Evolutionary conservation across 2,888 invertebrate genomes (phyloP).

Genomic region (Lapara coniferarum): DNA sequence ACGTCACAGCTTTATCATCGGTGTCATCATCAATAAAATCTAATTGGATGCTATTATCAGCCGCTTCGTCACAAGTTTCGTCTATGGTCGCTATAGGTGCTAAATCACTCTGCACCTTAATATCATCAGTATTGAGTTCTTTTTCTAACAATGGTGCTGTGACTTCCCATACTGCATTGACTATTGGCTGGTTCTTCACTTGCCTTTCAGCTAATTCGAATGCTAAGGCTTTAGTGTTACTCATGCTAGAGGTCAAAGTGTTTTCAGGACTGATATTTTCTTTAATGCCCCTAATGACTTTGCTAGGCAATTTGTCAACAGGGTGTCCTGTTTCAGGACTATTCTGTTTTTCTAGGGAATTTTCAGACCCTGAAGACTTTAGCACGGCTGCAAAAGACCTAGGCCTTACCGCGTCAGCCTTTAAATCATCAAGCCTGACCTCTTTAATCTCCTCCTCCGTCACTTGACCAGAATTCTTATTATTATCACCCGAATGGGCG

Average conservation of each 20-base stretch:
- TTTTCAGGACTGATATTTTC: slow-evolving; percentile 86
- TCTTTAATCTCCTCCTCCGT: slow-evolving; percentile 35
- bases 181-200: slow-evolving; percentile 53
- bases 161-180: slow-evolving; percentile 55
- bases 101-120: slow-evolving; percentile 55
- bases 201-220: slow-evolving; percentile 64
- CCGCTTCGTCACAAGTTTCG: slow-evolving; percentile 65
- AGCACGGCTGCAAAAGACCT: slow-evolving; percentile 75
- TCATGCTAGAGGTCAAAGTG: slow-evolving; percentile 76
- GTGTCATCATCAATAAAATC: slow-evolving; percentile 66
- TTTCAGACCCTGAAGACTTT: slow-evolving; percentile 73
- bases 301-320: slow-evolving; percentile 80
- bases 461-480: slow-evolving; percentile 33
- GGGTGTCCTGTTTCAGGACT: slow-evolving; percentile 71
- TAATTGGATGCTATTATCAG: slow-evolving; percentile 53
- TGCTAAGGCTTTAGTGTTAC: slow-evolving; percentile 67
- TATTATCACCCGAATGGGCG: slow-evolving; percentile 38
- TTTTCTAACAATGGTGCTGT: slow-evolving; percentile 46
- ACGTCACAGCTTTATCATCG: slow-evolving; percentile 47
- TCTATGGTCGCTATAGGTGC: slow-evolving; percentile 77
- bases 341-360: slow-evolving; percentile 68
- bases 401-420: slow-evolving; percentile 60
- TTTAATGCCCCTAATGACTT: slow-evolving; percentile 84
- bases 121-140: slow-evolving; percentile 56
- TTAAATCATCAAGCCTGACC: slow-evolving; percentile 44